A percentile compares a stretch with the other conserved stretches of the same genome.
These are phyloP conservation scores for Boleophthalmus pectinirostris DNA, from an alignment of 2,113 vertebrate species.

Conservation along the genomic window DNA sequence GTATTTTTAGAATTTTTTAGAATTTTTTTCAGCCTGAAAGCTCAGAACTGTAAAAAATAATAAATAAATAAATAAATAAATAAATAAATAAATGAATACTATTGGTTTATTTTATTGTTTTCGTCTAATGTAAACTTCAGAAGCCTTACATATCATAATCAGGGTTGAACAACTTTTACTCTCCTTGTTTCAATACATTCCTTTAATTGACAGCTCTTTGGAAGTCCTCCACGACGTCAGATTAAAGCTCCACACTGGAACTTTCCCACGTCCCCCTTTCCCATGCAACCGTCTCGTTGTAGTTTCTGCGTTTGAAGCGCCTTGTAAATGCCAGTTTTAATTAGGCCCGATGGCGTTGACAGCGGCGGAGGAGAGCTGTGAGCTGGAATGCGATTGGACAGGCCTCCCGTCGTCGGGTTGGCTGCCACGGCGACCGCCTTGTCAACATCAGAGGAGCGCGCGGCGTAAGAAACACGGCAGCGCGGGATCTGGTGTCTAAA, in stretches of 20 bases:
- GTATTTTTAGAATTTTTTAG: too few species aligned
- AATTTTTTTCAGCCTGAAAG: too few species aligned
- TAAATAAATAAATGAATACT: too few species aligned
- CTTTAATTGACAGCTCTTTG: too few species aligned
- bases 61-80: too few species aligned
- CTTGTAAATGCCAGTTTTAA: slow-evolving; percentile 10
- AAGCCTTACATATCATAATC: too few species aligned
- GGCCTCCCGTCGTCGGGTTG: background rate
- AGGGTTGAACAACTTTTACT: too few species aligned
- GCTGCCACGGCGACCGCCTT: background rate
- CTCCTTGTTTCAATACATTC: too few species aligned
- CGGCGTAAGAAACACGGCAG: background rate
- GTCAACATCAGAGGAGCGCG: background rate
- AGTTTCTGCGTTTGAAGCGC: slow-evolving; percentile 1
- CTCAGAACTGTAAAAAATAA: too few species aligned
- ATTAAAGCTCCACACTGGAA: background rate
- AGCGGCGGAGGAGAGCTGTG: background rate
- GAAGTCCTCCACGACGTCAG: too few species aligned
- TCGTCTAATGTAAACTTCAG: too few species aligned
- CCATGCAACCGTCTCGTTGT: background rate
- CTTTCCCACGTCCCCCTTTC: background rate
- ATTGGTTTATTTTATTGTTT: too few species aligned
- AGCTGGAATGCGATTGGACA: background rate
- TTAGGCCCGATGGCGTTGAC: slow-evolving; percentile 9
- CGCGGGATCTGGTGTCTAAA: slow-evolving; percentile 1